These are phyloP conservation scores for Pollenia angustigena DNA, from an alignment of 2,888 invertebrate genomes.

Conservation along the genomic window DNA sequence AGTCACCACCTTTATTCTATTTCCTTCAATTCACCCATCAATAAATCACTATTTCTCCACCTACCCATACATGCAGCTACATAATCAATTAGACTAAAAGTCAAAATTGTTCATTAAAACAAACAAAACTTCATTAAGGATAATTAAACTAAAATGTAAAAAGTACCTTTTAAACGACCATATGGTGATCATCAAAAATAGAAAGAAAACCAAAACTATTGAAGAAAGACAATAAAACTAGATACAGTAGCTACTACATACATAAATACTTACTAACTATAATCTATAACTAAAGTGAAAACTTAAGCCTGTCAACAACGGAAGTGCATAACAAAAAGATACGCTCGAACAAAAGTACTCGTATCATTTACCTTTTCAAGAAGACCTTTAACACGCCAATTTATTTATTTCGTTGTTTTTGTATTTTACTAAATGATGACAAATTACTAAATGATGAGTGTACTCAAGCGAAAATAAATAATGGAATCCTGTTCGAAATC, in stretches of 20 bases:
- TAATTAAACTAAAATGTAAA: not conserved
- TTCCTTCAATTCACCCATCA: not conserved
- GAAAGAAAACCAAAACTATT: not conserved
- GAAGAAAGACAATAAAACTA: slow-evolving; percentile 13
- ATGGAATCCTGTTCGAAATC: slow-evolving; percentile 28
- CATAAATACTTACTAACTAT: not conserved
- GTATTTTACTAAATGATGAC: slow-evolving; percentile 45
- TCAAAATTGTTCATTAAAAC: slow-evolving; percentile 1
- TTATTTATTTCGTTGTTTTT: slow-evolving; percentile 22
- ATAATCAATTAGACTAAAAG: slow-evolving; percentile 26
- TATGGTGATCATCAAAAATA: slow-evolving; percentile 8
- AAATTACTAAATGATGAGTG: slow-evolving; percentile 58
- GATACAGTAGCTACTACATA: slow-evolving; percentile 18
- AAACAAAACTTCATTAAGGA: slow-evolving; percentile 34
- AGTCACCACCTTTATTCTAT: not conserved
- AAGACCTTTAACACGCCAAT: slow-evolving; percentile 65
- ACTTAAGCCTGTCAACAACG: slow-evolving; percentile 54
- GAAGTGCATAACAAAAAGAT: slow-evolving; percentile 53
- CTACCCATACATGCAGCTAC: not conserved
- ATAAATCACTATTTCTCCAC: too few relatives aligned
- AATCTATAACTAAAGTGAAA: slow-evolving; percentile 31
- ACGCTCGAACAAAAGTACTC: slow-evolving; percentile 24
- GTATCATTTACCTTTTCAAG: slow-evolving; percentile 55
- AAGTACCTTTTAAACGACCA: not conserved
- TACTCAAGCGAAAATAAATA: slow-evolving; percentile 39